Base-by-base conservation (phyloP, 2,113 vertebrate species). In the Gambusia affinis region DNA sequence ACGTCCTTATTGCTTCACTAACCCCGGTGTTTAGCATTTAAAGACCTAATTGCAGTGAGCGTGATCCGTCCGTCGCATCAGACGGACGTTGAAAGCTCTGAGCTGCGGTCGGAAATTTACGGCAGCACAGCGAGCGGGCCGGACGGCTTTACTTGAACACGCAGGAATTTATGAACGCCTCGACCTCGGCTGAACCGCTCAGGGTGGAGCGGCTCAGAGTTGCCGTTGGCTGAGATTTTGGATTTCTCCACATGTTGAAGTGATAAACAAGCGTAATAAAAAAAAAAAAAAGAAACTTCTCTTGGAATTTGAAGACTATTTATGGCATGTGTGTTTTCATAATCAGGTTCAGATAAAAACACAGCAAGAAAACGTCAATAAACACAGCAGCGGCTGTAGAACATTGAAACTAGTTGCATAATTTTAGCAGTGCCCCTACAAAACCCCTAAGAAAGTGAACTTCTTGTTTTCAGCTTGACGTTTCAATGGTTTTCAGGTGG, bases 241-340 rank as follows among this genome's bases (percentile, higher is more conserved):
- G 39, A 67, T 71, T 60, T 51, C 35, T 75, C 37, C 31, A 27
- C 54, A 67, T 28, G 57, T 57, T 30, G 29, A 64, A 73, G 60
- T 17, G 24, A 44, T 76, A 27, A 35, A 37, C 4, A 12, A 42
- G 57, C 15, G 62, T 12, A 39, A 66, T 79, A 64, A 86, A 76
- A 37, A 37, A 12, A 12, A 37, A 37, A 37, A 35, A 10, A 37
- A 37, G 10, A 10, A 82, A 3, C 12, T 62, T 2, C 47, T 71
- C 12, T 67, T 67, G 66, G 12, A 70, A 67, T 60, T 31, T 37
- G 17, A 61, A 51, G 73, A 65, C 12, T 44, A 44, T 51, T 57
- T 37, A 30, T 8, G 27, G 24, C 22, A 24, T 33, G 44, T 19
- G 12, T 54, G 17, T 69, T 66, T 70, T 37, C 37, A 64, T 12